Base-by-base conservation (phyloP, 2,797 vertebrate species). In the Nyctibius grandis region DNA sequence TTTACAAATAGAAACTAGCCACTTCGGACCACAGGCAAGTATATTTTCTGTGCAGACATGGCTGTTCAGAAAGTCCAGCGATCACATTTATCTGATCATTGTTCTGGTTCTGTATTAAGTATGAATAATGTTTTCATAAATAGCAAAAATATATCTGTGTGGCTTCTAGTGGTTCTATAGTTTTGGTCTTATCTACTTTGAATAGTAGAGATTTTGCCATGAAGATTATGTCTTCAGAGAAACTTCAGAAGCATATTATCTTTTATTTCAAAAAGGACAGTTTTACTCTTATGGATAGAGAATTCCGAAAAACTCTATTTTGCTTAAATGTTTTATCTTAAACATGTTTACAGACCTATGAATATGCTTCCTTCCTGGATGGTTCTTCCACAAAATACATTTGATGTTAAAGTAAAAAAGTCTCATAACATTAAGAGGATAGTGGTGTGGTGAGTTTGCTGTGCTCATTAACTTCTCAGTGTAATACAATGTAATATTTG, bases 341-440 rank as follows among this genome's bases (percentile, higher is more conserved):
- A 69, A 54, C 17, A 8, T n/a, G 9, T 51, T 78, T 81, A 34
- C 13, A 64, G 15, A 38, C 15, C 9, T 68, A 0, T 54, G 51
- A 36, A 69, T 45, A 31, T 45, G 5, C 7, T 59, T 61, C 18
- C 9, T 74, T 77, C 19, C 48, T 64, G 29, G 8, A 15, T 79
- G 13, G 2, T 23, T 73, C 17, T 93, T 79, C 63, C 45, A 29
- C 21, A 50, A 64, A 77, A 42, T 23, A 34, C 0, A 2, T 1
- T 8, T 36, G 16, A 10, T 42, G 23, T 48, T 60, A 63, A 44
- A 73, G 17, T 70, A 12, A 53, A 75, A 40, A 79, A 31, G 15
- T 25, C 7, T 10, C 0, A 0, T 28, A 51, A 56, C 0, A 5
- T n/a, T 34, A 45, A 33, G 63, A 87, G 29, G 29, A 22, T 36